Percentiles rank a stretch among this genome's conserved stretches.
phyloP scores from a whole-genome alignment of 2,797 vertebrate genomes.

The Phoebastria nigripes region DNA sequence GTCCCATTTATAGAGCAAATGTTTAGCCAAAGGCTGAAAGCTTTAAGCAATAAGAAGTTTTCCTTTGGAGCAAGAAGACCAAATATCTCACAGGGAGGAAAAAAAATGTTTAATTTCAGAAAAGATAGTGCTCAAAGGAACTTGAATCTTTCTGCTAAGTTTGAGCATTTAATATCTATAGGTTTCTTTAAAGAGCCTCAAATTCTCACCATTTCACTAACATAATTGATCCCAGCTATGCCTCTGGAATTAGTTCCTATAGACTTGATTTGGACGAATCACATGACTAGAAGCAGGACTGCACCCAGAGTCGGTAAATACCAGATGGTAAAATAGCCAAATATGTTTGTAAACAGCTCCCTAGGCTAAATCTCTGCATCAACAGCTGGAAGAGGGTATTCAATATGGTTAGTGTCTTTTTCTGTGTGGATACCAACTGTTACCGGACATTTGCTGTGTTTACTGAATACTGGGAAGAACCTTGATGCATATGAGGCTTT shows the following conservation, averaged over 20 bases:
- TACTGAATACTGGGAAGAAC: neutral
- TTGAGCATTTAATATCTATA: neutral
- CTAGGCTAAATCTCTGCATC: slow-evolving; percentile 12
- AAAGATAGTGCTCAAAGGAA: neutral
- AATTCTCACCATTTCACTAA: neutral
- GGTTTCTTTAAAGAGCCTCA: neutral
- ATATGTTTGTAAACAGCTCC: slow-evolving; percentile 17
- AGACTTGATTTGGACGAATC: neutral
- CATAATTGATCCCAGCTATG: neutral
- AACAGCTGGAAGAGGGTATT: slow-evolving; percentile 53
- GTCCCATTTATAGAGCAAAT: neutral
- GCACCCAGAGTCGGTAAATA: slow-evolving; percentile 32
- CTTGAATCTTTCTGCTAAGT: neutral
- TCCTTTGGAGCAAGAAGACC: neutral
- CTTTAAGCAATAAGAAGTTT: neutral
- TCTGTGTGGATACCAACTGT: slow-evolving; percentile 23
- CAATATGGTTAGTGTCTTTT: slow-evolving; percentile 28
- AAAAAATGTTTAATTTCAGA: neutral
- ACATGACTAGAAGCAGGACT: neutral
- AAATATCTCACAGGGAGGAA: neutral
- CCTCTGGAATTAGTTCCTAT: neutral
- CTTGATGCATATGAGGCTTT: neutral
- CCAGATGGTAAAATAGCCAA: slow-evolving; percentile 44
- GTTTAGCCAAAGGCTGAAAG: neutral
- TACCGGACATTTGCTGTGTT: slow-evolving; percentile 21